Conservation (phyloP, 2,797 vertebrate genomes). For the Carcharodon carcharias region DNA sequence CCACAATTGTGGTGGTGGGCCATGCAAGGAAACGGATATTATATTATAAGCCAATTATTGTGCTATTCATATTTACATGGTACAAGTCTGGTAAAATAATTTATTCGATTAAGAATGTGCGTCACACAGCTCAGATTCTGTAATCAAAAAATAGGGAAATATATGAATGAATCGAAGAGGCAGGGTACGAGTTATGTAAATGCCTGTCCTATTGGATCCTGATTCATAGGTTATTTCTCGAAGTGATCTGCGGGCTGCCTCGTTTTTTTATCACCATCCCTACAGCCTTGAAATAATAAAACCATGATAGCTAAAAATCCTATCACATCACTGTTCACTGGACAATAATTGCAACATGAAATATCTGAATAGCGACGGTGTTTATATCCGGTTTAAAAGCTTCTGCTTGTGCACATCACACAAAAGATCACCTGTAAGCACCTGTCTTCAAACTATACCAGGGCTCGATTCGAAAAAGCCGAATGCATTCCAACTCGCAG, state of each 20-base stretch:
- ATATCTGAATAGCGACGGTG: too few relatives aligned
- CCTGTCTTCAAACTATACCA: not conserved
- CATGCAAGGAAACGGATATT: not conserved
- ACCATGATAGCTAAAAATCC: not conserved
- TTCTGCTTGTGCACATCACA: not conserved
- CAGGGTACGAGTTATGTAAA: not conserved
- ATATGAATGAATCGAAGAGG: not conserved
- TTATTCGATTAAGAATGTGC: not conserved
- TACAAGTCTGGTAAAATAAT: not conserved
- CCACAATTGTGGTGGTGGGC: too few relatives aligned
- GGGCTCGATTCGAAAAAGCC: not conserved
- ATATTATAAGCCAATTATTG: not conserved
- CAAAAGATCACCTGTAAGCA: constrained; percentile 8
- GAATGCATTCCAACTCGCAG: too few relatives aligned
- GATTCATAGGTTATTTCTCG: not conserved
- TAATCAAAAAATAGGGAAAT: not conserved
- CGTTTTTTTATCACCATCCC: not conserved
- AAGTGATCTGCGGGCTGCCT: not conserved
- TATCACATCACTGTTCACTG: not conserved
- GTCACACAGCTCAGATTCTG: not conserved
- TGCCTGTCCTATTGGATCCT: not conserved
- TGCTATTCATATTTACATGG: not conserved
- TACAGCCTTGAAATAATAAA: not conserved
- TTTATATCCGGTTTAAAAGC: not conserved
- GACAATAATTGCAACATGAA: not conserved